Percentiles rank a stretch among this genome's conserved stretches.
Evolutionary conservation across 2,113 vertebrate genomes (phyloP).

Genomic region (Petroica traversi): DNA sequence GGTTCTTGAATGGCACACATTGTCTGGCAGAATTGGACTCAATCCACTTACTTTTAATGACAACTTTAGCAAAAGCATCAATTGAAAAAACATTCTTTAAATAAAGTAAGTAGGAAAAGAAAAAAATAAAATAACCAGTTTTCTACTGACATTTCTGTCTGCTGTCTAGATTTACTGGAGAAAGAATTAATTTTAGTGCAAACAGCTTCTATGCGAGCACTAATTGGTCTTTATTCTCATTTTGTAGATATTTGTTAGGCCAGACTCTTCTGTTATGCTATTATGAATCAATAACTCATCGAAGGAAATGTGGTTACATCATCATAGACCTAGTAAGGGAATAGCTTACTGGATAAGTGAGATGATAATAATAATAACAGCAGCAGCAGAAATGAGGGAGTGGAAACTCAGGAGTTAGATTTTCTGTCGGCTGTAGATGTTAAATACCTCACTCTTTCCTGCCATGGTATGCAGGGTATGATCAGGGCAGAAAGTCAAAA

Average conservation of each 20-base stretch:
- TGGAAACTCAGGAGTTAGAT: neutral
- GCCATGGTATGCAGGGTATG: neutral
- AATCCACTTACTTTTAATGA: neutral
- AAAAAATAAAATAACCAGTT: neutral
- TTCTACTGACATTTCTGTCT: neutral
- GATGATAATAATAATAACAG: neutral
- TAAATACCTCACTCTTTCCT: neutral
- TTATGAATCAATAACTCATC: neutral
- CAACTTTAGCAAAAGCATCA: neutral
- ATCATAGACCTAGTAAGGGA: neutral
- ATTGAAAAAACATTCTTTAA: neutral
- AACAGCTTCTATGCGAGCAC: neutral
- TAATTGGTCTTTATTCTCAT: slow-evolving; percentile 4
- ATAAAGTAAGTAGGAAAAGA: neutral
- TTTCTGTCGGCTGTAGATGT: neutral
- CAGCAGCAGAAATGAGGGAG: neutral
- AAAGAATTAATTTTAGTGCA: slow-evolving; percentile 3
- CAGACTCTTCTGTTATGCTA: neutral
- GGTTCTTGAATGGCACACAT: neutral
- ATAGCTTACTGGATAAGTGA: neutral
- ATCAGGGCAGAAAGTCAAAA: neutral
- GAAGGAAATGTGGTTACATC: neutral
- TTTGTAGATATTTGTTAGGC: neutral
- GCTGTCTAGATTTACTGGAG: neutral
- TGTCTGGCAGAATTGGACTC: neutral